Conservation (phyloP, 2,113 vertebrate genomes). For the Phrynocephalus versicolor region DNA sequence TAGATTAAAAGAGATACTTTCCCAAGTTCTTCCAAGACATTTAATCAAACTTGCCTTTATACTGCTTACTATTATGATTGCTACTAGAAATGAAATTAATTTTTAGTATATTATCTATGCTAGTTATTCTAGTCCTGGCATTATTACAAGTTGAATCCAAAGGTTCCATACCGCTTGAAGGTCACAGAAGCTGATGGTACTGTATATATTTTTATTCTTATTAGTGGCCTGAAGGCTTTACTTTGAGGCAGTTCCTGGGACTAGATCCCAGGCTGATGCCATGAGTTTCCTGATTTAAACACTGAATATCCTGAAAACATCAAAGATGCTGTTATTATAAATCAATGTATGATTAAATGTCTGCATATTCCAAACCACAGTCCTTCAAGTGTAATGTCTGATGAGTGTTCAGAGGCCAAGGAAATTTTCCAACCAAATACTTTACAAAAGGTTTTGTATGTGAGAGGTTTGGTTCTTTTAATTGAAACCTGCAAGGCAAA, state of each 20-base stretch:
- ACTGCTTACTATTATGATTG: too few relatives aligned
- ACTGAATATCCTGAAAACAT: conserved; percentile 1
- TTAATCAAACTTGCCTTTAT: too few relatives aligned
- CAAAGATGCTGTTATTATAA: conserved; percentile 56
- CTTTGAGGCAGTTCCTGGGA: not conserved
- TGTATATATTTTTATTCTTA: too few relatives aligned
- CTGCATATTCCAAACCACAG: conserved; percentile 61
- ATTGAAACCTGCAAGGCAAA: conserved; percentile 62
- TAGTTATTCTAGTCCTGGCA: too few relatives aligned
- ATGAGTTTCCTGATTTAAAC: not conserved
- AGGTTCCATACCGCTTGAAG: not conserved
- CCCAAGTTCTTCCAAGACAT: too few relatives aligned
- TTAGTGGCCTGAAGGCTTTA: too few relatives aligned
- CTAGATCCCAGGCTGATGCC: not conserved
- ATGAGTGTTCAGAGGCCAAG: conserved; percentile 68
- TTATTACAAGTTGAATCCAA: not conserved
- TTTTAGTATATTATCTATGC: too few relatives aligned
- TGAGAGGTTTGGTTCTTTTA: conserved; percentile 57
- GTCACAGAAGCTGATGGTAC: too few relatives aligned
- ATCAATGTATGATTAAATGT: conserved; percentile 50
- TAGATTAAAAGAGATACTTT: too few relatives aligned
- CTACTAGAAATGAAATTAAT: too few relatives aligned
- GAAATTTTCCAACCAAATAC: conserved; percentile 62
- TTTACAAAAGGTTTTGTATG: too few relatives aligned
- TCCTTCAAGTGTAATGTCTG: conserved; percentile 62